phyloP scores from a whole-genome alignment of 2,888 invertebrate genomes.

The Dryocosmus kuriphilus region DNA sequence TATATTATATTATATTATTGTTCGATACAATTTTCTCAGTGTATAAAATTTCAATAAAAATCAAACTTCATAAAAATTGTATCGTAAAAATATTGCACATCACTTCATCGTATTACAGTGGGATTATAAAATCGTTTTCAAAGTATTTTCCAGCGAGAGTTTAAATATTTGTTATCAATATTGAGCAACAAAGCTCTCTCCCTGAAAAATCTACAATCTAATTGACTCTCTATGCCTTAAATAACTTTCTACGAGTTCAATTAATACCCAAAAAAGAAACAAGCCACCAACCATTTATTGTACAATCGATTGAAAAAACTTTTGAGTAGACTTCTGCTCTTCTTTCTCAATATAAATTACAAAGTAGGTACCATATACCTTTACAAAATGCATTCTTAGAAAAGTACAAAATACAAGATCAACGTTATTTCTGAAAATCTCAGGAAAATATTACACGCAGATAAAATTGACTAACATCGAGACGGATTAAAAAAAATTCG shows the following conservation, averaged over 20 bases:
- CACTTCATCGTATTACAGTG: constrained; percentile 42
- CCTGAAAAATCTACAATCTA: constrained; percentile 47
- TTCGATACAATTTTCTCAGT: constrained; percentile 43
- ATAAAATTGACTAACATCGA: background rate
- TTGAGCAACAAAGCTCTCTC: constrained; percentile 42
- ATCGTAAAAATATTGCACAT: constrained; percentile 72
- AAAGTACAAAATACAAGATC: constrained; percentile 73
- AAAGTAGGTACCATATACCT: constrained; percentile 58
- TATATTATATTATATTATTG: constrained; percentile 30
- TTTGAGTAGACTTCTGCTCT: background rate
- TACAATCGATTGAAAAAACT: background rate
- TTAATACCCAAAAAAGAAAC: background rate
- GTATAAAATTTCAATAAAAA: constrained; percentile 41
- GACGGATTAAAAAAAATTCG: constrained; percentile 34
- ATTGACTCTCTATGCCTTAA: background rate
- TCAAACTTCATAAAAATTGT: constrained; percentile 53
- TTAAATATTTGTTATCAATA: background rate
- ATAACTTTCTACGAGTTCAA: background rate
- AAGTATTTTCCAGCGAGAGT: constrained; percentile 42
- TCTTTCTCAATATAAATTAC: constrained; percentile 47
- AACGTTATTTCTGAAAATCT: constrained; percentile 18
- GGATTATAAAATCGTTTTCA: constrained; percentile 14
- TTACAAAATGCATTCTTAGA: constrained; percentile 72
- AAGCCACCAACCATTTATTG: background rate
- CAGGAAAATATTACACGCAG: constrained; percentile 26